phyloP scores from a whole-genome alignment of 2,113 vertebrate genomes.

The Dicaeum eximium region DNA sequence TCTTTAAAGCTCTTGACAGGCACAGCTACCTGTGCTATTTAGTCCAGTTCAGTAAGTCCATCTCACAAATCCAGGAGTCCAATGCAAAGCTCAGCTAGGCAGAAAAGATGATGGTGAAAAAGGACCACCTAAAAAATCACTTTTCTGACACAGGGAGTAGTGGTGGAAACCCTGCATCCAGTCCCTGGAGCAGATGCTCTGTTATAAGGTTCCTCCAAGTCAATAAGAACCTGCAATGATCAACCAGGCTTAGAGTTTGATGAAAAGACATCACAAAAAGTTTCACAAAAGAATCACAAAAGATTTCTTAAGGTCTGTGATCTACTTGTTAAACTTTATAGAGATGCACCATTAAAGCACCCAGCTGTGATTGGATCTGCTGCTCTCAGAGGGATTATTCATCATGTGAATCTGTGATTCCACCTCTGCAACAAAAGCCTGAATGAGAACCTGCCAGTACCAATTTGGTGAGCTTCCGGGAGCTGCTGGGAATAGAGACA shows the following conservation, averaged over 20 bases:
- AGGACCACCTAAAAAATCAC: neutral
- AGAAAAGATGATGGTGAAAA: neutral
- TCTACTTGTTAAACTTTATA: neutral
- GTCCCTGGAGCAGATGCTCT: neutral
- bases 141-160: neutral
- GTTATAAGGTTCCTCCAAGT: neutral
- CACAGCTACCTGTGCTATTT: neutral
- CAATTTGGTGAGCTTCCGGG: neutral
- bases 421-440: neutral
- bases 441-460: neutral
- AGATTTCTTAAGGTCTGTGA: neutral
- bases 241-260: neutral
- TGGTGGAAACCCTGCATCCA: neutral
- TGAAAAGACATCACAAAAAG: neutral
- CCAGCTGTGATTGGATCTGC: neutral
- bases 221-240: neutral
- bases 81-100: neutral
- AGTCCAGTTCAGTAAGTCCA: neutral
- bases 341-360: neutral
- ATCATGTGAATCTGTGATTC: accelerated
- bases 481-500: neutral
- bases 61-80: neutral
- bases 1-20: neutral
- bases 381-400: too few species aligned
- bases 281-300: neutral